Evolutionary conservation across 2,888 invertebrate species (phyloP).

Genomic region (Eupsilia transversa): DNA sequence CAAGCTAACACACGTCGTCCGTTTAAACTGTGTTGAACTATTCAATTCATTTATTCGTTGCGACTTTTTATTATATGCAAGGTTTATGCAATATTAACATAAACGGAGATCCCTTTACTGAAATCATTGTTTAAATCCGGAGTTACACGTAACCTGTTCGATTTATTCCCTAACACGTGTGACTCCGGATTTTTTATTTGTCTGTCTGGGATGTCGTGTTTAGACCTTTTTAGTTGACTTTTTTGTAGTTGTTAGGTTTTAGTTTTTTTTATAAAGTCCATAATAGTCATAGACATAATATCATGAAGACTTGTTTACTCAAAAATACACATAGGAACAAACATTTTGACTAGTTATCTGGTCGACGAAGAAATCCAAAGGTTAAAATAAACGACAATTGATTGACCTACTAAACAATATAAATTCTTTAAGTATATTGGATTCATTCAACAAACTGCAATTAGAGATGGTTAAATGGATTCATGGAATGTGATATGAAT

Average conservation of each 20-base stretch:
- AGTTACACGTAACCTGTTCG: too few species aligned
- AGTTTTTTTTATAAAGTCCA: too few species aligned
- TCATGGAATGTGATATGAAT: not conserved
- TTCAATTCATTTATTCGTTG: slow-evolving; percentile 30
- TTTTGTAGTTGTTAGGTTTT: too few species aligned
- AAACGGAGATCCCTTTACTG: slow-evolving; percentile 19
- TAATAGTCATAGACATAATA: not conserved
- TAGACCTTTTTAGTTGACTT: too few species aligned
- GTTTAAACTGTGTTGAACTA: not conserved
- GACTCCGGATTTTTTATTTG: too few species aligned
- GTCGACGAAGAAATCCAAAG: not conserved
- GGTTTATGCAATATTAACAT: slow-evolving; percentile 11
- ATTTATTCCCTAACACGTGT: too few species aligned
- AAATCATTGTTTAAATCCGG: not conserved
- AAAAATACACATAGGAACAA: not conserved
- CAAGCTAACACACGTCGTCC: not conserved
- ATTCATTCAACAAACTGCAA: not conserved
- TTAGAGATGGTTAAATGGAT: not conserved
- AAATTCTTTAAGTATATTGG: not conserved
- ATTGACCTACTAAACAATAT: not conserved
- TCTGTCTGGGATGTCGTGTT: too few species aligned
- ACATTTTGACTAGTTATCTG: not conserved
- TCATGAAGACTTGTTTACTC: not conserved
- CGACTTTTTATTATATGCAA: slow-evolving; percentile 37
- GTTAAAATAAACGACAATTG: slow-evolving; percentile 11